phyloP scores from a whole-genome alignment of 2,888 invertebrate species.

The Charanyca ferruginea region DNA sequence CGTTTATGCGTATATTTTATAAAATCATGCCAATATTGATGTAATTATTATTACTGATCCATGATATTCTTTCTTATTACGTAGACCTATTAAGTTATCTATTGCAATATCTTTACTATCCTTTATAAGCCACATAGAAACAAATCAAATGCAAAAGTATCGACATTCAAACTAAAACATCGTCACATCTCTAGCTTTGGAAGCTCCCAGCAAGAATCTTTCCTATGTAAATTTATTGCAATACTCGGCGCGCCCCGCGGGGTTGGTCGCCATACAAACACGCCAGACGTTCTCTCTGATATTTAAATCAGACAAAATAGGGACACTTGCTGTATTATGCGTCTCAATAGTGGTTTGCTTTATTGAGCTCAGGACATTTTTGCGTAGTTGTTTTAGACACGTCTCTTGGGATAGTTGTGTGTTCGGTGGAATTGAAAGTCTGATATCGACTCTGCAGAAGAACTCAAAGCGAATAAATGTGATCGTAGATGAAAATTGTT shows the following conservation, averaged over 20 bases:
- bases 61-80: neutral
- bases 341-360: constrained; percentile 54
- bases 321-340: constrained; percentile 53
- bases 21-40: too few species aligned
- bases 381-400: constrained; percentile 19
- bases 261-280: constrained; percentile 53
- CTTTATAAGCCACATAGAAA: neutral
- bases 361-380: constrained; percentile 46
- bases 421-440: neutral
- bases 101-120: too few species aligned
- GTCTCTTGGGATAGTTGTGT: constrained; percentile 9
- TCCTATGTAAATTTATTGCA: constrained; percentile 65
- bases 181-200: constrained; percentile 27
- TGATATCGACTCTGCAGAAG: constrained; percentile 1
- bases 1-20: too few species aligned
- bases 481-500: neutral
- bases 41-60: neutral
- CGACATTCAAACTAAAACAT: constrained; percentile 13
- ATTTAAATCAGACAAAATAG: constrained; percentile 64
- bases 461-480: neutral
- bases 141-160: neutral
- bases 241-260: constrained; percentile 47
- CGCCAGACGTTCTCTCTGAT: constrained; percentile 51
- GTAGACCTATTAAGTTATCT: neutral
- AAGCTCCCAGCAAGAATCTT: constrained; percentile 49